Base-by-base conservation (phyloP, 2,113 vertebrate species). In the Passer domesticus region DNA sequence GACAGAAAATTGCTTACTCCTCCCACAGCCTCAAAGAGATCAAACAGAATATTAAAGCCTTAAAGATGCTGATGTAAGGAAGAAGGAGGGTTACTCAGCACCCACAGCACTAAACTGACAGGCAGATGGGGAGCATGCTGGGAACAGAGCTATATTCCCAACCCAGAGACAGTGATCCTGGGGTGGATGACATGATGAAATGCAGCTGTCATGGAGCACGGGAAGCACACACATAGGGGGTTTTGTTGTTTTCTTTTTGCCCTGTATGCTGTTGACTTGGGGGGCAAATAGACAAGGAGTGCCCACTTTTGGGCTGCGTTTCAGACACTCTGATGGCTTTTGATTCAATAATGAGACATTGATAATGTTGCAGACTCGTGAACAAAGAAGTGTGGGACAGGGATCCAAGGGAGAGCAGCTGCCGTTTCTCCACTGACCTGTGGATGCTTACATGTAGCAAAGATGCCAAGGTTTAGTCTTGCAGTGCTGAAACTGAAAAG, bases 41-140 rank as follows among this genome's bases (percentile, higher is more conserved):
- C 91, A 95, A 94, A 95, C 63, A 70, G 84, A 89, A 86, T 88
- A 85, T 91, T 83, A 87, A 94, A 80, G 39, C 75, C 78, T 79
- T 91, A 67, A 83, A 92, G 66, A 70, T 91, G 63, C 41, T 90
- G 82, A n/a, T 30, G 67, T 74, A 55, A 90, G 67, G 72, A 89
- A 89, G 83, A 70, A 68, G 78, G 63, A 81, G 43, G 22, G 82
- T 91, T 92, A 93, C 79, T 87, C 70, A 86, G 52, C 76, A 80
- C 76, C 47, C 52, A 28, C 44, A 25, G 18, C 2, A 2, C 27
- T 39, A 15, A 79, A 50, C 28, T 50, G 84, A 47, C 43, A 68
- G 74, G 59, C 59, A 80, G 39, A 66, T 37, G 64, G 30, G 44
- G 33, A 94, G 43, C 80, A 21, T 46, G 60, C 78, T 81, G 75